These are phyloP conservation scores for Caenorhabditis drosophilae DNA, from an alignment of 2,888 invertebrate species.

Conservation along the genomic window DNA sequence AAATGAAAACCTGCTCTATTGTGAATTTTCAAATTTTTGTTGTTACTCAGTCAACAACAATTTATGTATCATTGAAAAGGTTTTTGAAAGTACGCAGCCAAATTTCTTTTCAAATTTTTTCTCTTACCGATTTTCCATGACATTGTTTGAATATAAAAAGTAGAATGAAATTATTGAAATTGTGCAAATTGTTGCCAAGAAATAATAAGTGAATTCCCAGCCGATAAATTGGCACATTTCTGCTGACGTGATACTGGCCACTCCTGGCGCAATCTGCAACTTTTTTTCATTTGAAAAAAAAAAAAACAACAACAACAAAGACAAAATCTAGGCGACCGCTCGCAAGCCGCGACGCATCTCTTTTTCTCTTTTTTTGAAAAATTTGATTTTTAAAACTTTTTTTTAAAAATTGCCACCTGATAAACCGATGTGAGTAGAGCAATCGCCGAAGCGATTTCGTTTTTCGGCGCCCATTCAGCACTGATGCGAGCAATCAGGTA, in stretches of 20 bases:
- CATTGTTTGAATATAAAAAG: slow-evolving; percentile 25
- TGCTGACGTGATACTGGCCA: slow-evolving; percentile 31
- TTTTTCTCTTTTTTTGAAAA: too few relatives aligned
- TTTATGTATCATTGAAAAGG: neutral
- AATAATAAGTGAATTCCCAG: slow-evolving; percentile 44
- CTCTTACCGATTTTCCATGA: slow-evolving; percentile 21
- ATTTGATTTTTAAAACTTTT: neutral
- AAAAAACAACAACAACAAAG: too few relatives aligned
- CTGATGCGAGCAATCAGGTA: slow-evolving; percentile 41
- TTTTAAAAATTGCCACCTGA: slow-evolving; percentile 2
- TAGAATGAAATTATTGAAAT: slow-evolving; percentile 23
- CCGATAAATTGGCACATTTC: slow-evolving; percentile 36
- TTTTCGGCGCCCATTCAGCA: slow-evolving; percentile 42
- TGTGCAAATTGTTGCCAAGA: slow-evolving; percentile 25
- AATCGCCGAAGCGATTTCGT: slow-evolving; percentile 34
- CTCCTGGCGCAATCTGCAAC: slow-evolving; percentile 30
- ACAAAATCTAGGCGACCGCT: too few relatives aligned
- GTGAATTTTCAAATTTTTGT: neutral
- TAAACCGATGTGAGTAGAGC: slow-evolving; percentile 34
- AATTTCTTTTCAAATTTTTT: too few relatives aligned
- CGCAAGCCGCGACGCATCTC: too few relatives aligned
- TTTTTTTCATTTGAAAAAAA: too few relatives aligned
- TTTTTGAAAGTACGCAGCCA: too few relatives aligned
- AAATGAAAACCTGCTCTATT: neutral
- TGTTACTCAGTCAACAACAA: neutral